These are phyloP conservation scores for Brienomyrus brachyistius DNA, from an alignment of 2,113 vertebrate species.

Conservation along the genomic window DNA sequence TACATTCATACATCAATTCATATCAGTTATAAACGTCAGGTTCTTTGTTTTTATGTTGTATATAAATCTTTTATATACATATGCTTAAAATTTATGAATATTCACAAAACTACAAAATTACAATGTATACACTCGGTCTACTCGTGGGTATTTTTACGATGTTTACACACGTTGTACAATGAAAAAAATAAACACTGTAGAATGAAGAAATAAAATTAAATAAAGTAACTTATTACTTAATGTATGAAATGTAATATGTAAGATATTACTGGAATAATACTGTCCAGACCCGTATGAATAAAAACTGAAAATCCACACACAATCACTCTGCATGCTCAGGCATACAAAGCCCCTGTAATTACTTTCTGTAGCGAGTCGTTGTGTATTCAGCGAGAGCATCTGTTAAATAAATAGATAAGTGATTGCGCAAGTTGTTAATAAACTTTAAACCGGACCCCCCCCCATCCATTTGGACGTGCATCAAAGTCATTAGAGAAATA, in stretches of 20 bases:
- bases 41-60: neutral
- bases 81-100: neutral
- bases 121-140: neutral
- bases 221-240: neutral
- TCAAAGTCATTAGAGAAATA: constrained; percentile 14
- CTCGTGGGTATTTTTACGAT: neutral
- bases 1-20: neutral
- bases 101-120: neutral
- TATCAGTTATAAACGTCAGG: neutral
- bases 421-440: neutral
- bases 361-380: neutral
- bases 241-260: neutral
- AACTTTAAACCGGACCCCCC: neutral
- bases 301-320: neutral
- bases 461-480: neutral
- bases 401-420: constrained; percentile 6
- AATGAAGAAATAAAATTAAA: neutral
- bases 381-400: neutral
- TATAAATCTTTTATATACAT: neutral
- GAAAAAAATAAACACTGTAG: neutral
- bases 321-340: neutral
- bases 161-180: neutral
- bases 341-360: neutral
- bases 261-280: neutral
- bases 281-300: neutral